These are phyloP conservation scores for Leptopilina clavipes DNA, from an alignment of 1,140 invertebrate genomes.

Conservation along the genomic window DNA sequence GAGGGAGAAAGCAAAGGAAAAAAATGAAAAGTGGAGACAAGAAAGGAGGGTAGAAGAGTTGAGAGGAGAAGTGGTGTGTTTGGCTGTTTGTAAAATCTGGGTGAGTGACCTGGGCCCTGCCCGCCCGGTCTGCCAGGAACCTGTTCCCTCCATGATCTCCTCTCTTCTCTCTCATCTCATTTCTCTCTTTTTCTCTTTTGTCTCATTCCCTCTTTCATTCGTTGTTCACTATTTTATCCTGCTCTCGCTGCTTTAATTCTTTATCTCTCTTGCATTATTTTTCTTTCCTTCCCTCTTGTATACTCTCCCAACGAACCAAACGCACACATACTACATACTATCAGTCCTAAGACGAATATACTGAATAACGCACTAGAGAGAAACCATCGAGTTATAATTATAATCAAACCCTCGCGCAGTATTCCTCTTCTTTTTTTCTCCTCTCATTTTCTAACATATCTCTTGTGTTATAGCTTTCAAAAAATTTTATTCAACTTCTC, in stretches of 20 bases:
- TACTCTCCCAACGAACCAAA: not conserved
- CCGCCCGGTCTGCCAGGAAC: constrained; percentile 56
- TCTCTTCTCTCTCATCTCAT: constrained; percentile 44
- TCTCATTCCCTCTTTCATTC: constrained; percentile 16
- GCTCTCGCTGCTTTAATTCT: constrained; percentile 42
- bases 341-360: constrained; percentile 38
- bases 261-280: constrained; percentile 13
- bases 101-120: constrained; percentile 69
- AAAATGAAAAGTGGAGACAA: constrained; percentile 39
- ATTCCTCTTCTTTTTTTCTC: not conserved
- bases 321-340: not conserved
- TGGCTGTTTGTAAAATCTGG: constrained; percentile 71
- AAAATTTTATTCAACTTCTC: too few species aligned
- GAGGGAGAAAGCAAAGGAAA: constrained; percentile 39
- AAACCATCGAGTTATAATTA: constrained; percentile 21
- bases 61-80: constrained; percentile 60
- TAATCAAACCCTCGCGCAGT: not conserved
- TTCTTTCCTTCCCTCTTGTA: constrained; percentile 44
- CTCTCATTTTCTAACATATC: not conserved
- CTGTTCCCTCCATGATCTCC: constrained; percentile 53
- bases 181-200: not conserved
- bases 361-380: not conserved
- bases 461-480: not conserved
- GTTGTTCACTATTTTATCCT: constrained; percentile 21
- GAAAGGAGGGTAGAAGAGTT: constrained; percentile 39